Evolutionary conservation across 2,888 invertebrate species (phyloP), one percentile per base, ranked within the genome.

Genomic region (Clivina fossor): DNA sequence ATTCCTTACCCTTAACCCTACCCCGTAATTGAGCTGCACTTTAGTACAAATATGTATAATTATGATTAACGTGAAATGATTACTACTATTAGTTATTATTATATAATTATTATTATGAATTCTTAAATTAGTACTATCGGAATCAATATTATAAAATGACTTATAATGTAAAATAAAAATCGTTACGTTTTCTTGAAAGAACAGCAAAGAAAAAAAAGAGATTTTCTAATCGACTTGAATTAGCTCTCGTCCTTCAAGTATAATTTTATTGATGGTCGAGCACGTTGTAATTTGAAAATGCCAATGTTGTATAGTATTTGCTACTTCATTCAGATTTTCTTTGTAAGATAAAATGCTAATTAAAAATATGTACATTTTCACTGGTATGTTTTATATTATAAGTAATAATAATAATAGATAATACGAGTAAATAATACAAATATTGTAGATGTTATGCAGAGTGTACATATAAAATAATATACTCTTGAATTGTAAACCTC

Each of bases 271-370:
- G 44, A 44, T 44, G 53, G 43, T 20, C 35, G 53, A 53, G 53
- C 43, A 53, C 53, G 44, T 43, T 53, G 53, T 53, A 43, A 40
- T 40, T 50, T 50, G n/a, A 53, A 53, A 43, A 43, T 53, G 53
- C 53, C 53, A 53, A 53, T 53, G 53, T 53, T 53, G 44, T 53
- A 53, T 53, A 53, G 43, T 44, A 53, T 53, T 53, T 53, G 53
- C 53, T 43, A 53, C 44, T 44, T 43, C 35, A 53, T 44, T 44
- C 35, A 44, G 16, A 53, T 53, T 53, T 53, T 53, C 43, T 53
- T 53, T 53, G 53, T 53, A 53, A 53, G 53, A 53, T 53, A 53
- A 53, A 47, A 53, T 53, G 53, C 53, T 53, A 47, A 53, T 53
- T 43, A 32, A n/a, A n/a, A n/a, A 43, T 53, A 51, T 54, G 54